phyloP scores from a whole-genome alignment of 2,888 invertebrate genomes.

The Machimus rusticus region DNA sequence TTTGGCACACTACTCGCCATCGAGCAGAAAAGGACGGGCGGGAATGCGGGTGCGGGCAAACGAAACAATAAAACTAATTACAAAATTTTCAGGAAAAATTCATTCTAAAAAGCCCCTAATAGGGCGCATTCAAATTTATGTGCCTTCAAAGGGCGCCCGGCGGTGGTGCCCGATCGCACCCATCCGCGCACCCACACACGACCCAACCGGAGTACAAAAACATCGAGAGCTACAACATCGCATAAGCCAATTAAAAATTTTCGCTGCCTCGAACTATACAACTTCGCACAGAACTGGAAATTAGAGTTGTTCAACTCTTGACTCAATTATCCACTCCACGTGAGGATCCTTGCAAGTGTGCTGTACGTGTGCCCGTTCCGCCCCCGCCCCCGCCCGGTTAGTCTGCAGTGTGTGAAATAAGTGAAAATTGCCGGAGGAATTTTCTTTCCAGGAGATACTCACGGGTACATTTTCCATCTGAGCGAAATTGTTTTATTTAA shows the following conservation, averaged over 20 bases:
- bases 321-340: conserved; percentile 48
- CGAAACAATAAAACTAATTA: conserved; percentile 48
- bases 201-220: conserved; percentile 6
- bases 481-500: conserved; percentile 34
- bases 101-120: conserved; percentile 43
- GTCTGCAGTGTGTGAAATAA: conserved; percentile 9
- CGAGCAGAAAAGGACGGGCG: neutral
- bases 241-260: conserved; percentile 50
- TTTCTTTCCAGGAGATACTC: conserved; percentile 26
- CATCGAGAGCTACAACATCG: conserved; percentile 36
- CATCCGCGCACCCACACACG: conserved; percentile 29
- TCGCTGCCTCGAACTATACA: conserved; percentile 48
- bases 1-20: neutral
- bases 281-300: conserved; percentile 46
- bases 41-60: neutral
- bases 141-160: conserved; percentile 22
- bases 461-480: conserved; percentile 28
- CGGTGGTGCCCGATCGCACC: conserved; percentile 29
- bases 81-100: conserved; percentile 41
- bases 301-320: conserved; percentile 50
- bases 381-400: neutral
- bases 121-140: conserved; percentile 43
- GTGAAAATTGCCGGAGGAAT: neutral
- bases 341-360: conserved; percentile 34
- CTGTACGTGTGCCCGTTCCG: neutral